Evolutionary conservation across 2,797 vertebrate species (phyloP).

Genomic region (Macropodus opercularis): DNA sequence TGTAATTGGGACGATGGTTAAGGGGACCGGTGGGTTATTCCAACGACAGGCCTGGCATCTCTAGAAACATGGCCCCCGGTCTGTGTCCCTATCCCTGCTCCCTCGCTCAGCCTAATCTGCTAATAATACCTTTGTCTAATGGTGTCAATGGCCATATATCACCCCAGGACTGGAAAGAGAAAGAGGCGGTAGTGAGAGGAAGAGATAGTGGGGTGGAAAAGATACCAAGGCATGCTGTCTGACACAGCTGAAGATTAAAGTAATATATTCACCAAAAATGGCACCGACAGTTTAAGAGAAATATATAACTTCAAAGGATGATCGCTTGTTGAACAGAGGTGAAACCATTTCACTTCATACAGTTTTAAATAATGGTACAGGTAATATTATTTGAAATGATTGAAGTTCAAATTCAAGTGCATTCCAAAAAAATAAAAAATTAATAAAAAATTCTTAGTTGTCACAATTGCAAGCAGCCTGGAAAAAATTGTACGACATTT

Average conservation of each 20-base stretch:
- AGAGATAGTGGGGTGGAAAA: slow-evolving; percentile 18
- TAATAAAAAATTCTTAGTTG: background rate
- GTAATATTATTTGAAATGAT: background rate
- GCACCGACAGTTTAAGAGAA: slow-evolving; percentile 1
- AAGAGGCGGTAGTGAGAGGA: slow-evolving; percentile 13
- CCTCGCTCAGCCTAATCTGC: slow-evolving; percentile 78
- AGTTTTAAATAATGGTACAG: background rate
- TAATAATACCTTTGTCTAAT: slow-evolving; percentile 87
- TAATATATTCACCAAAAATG: slow-evolving; percentile 1
- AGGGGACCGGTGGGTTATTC: slow-evolving; percentile 76
- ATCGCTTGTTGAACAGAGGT: background rate
- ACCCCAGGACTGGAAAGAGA: slow-evolving; percentile 42
- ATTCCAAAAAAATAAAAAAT: background rate
- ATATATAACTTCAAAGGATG: background rate
- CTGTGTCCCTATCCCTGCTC: slow-evolving; percentile 54
- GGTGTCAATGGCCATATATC: slow-evolving; percentile 83
- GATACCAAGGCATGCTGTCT: slow-evolving; percentile 23
- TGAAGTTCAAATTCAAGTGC: no score
- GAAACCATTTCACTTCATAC: background rate
- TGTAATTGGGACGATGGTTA: slow-evolving; percentile 85
- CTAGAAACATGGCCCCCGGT: slow-evolving; percentile 71
- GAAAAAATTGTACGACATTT: background rate
- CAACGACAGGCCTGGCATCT: slow-evolving; percentile 63
- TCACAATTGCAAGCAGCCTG: background rate
- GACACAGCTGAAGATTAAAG: slow-evolving; percentile 8